These are phyloP conservation scores for Drosophila pandora DNA, from an alignment of 1,140 invertebrate species.

Conservation along the genomic window DNA sequence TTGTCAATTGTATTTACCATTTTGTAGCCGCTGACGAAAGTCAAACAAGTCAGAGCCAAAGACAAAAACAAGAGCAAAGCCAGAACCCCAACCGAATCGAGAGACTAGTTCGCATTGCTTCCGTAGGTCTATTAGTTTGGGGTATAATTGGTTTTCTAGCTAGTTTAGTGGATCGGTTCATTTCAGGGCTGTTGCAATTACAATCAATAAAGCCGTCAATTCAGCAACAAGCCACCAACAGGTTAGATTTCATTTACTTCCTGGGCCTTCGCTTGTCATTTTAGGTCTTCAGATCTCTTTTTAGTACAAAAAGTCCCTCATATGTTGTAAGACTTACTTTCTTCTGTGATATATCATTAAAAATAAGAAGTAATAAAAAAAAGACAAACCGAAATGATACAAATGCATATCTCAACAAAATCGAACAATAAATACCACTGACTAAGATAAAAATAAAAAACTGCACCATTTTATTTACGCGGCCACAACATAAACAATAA, in stretches of 20 bases:
- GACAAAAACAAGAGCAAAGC: not conserved
- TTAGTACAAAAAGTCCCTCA: constrained; percentile 2
- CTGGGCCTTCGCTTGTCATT: constrained; percentile 1
- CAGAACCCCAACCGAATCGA: constrained; percentile 1
- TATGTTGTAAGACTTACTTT: constrained; percentile 40
- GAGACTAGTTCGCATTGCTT: constrained; percentile 33
- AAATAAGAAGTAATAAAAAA: constrained; percentile 49
- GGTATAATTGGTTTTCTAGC: constrained; percentile 2
- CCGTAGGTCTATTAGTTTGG: constrained; percentile 15
- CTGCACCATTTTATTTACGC: constrained; percentile 70
- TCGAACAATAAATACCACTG: constrained; percentile 55
- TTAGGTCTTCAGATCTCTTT: not conserved
- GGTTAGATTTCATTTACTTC: constrained; percentile 6
- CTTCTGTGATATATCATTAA: constrained; percentile 38
- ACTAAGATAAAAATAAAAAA: constrained; percentile 48
- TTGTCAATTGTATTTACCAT: constrained; percentile 68
- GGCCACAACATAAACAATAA: constrained; percentile 46
- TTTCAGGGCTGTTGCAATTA: constrained; percentile 55
- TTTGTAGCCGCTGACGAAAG: constrained; percentile 55
- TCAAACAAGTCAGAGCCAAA: constrained; percentile 25
- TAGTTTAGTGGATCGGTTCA: constrained; percentile 21
- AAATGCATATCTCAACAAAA: constrained; percentile 26
- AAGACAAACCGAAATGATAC: constrained; percentile 42
- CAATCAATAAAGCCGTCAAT: constrained; percentile 61
- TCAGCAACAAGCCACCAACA: constrained; percentile 53